Base-by-base conservation (phyloP, 2,888 invertebrate genomes). In the Atethmia centrago region DNA sequence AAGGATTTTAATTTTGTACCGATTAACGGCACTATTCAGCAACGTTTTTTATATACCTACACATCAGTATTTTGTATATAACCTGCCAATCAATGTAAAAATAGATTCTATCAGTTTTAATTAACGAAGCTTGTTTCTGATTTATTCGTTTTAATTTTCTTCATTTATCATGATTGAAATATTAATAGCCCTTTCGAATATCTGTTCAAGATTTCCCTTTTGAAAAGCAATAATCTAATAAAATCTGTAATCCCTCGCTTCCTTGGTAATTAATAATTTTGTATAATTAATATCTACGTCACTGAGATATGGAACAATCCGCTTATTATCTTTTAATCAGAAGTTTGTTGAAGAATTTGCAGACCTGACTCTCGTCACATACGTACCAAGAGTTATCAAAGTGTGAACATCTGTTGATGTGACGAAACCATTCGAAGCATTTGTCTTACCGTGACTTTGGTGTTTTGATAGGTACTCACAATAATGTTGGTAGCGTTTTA, bases 261-360 rank as follows among this genome's bases (percentile, higher is more conserved):
- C 61, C 62, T 74, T 49, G 36, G 63, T 62, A 82, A 83, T 83
- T 85, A 72, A 78, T 83, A 42, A 82, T 72, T 51, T 21, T 61
- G 59, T 72, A 49, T 85, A 14, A 84, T 74, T 78, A 70, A 72
- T 71, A 72, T 74, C 80, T 71, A 70, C 84, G 84, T 85, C 84
- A 74, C 62, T 63, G 53, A 70, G 84, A 74, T 77, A 80, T 59
- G 62, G 31, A 67, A 80, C 68, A 80, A 85, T 73, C 71, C 47
- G 68, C 59, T 70, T 67, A 47, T 74, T 82, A 83, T 85, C 70
- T 58, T 72, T 61, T 78, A 72, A 70, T 74, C 82, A 40, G 19
- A 45, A 76, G 21, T 76, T 84, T 78, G 70, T 73, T 64, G 28
- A 79, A 61, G 55, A 76, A 84, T 74, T 67, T 69, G 71, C 55